Conservation (phyloP, 2,888 invertebrate genomes). For the Gymnocheta viridis region DNA sequence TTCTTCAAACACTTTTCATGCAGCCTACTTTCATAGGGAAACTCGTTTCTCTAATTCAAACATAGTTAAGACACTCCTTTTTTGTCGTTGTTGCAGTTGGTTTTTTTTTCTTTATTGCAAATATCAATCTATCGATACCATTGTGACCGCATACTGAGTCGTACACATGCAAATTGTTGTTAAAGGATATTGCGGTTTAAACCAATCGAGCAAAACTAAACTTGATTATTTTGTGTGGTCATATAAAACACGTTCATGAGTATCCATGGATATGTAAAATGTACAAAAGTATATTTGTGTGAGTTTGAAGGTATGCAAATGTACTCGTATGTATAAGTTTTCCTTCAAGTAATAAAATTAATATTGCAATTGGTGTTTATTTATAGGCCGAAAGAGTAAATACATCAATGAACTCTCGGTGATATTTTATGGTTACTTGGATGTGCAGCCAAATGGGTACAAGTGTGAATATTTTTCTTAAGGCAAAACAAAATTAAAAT, state of each 20-base stretch:
- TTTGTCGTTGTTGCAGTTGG: neutral
- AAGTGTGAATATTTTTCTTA: too few species aligned
- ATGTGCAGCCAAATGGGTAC: neutral
- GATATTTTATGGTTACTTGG: neutral
- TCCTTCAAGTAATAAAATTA: constrained; percentile 56
- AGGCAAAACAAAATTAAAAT: neutral
- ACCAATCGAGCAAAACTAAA: constrained; percentile 81
- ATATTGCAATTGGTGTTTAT: constrained; percentile 41
- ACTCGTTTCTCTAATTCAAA: neutral
- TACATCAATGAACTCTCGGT: neutral
- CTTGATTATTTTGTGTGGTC: constrained; percentile 81
- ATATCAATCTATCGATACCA: constrained; percentile 68
- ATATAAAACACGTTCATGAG: neutral
- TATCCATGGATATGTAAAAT: neutral
- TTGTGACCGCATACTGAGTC: constrained; percentile 66
- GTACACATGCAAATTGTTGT: constrained; percentile 77
- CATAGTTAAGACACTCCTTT: constrained; percentile 16
- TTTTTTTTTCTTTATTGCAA: constrained; percentile 9
- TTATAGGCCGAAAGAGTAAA: constrained; percentile 13
- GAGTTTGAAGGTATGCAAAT: constrained; percentile 32
- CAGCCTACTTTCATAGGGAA: neutral
- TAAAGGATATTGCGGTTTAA: constrained; percentile 78
- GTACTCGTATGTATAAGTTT: constrained; percentile 55
- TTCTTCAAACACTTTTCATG: neutral
- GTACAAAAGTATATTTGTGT: neutral